Percentiles rank a stretch among this genome's conserved stretches.
These are phyloP conservation scores for Lordiphosa fenestrarum DNA, from an alignment of 2,888 invertebrate genomes.

Conservation along the genomic window DNA sequence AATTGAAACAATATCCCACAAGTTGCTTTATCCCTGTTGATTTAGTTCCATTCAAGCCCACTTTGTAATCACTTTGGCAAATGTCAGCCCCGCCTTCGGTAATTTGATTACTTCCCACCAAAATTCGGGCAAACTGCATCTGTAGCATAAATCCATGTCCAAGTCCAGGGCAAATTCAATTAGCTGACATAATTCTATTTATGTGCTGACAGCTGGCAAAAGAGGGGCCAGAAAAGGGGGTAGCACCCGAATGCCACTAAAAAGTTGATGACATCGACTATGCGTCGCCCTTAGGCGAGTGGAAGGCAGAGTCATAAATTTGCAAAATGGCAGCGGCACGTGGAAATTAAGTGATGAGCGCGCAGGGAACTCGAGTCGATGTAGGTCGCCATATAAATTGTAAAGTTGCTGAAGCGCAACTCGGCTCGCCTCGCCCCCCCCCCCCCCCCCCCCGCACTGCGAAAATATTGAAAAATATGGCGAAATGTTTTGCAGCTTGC, in stretches of 20 bases:
- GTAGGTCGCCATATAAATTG: slow-evolving; percentile 69
- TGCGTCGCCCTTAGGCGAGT: background rate
- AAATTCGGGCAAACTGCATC: slow-evolving; percentile 50
- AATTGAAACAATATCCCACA: too few species aligned
- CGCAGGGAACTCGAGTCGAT: slow-evolving; percentile 33
- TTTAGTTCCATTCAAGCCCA: too few species aligned
- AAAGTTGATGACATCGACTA: slow-evolving; percentile 51
- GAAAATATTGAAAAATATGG: slow-evolving; percentile 61
- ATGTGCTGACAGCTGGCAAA: slow-evolving; percentile 68
- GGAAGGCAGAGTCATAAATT: slow-evolving; percentile 65
- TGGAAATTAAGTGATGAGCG: slow-evolving; percentile 69
- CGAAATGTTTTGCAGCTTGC: slow-evolving; percentile 40
- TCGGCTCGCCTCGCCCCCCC: too few species aligned
- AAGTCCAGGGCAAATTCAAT: slow-evolving; percentile 66
- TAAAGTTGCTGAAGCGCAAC: slow-evolving; percentile 59
- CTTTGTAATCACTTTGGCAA: too few species aligned
- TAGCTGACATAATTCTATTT: slow-evolving; percentile 70
- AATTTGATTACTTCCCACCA: slow-evolving; percentile 52
- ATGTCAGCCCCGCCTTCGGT: slow-evolving; percentile 10
- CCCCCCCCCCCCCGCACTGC: too few species aligned
- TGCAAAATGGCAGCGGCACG: slow-evolving; percentile 66
- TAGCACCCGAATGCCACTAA: background rate
- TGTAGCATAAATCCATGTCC: slow-evolving; percentile 70
- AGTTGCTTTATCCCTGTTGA: too few species aligned
- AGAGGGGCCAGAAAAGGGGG: slow-evolving; percentile 17